These are phyloP conservation scores for Araneus ventricosus DNA, from an alignment of 1,140 invertebrate genomes.

Conservation along the genomic window DNA sequence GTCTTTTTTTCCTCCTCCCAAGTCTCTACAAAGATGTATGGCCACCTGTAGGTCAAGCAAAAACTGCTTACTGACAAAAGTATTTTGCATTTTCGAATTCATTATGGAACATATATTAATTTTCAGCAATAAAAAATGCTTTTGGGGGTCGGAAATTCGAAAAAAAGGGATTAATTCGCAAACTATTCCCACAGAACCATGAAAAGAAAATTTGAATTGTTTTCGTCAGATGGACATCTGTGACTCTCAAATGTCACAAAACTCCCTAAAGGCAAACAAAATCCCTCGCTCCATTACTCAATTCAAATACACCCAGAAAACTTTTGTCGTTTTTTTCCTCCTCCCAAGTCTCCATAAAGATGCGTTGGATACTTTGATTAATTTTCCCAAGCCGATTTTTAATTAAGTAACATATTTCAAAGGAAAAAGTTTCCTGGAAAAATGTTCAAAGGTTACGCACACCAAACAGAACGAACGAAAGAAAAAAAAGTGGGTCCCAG, in stretches of 20 bases:
- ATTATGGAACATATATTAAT: too few species aligned
- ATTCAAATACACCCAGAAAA: neutral
- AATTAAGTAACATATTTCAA: slow-evolving; percentile 40
- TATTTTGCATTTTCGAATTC: too few species aligned
- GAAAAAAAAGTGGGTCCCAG: neutral
- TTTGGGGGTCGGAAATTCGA: too few species aligned
- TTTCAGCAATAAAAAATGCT: too few species aligned
- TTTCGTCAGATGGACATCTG: too few species aligned
- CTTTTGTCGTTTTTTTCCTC: neutral
- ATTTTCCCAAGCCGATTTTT: slow-evolving; percentile 36
- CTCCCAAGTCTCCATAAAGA: neutral
- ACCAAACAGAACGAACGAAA: neutral
- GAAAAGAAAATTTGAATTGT: too few species aligned
- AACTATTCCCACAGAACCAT: too few species aligned
- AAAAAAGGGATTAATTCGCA: too few species aligned
- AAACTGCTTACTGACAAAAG: too few species aligned
- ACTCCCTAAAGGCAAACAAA: neutral
- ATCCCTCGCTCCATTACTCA: neutral
- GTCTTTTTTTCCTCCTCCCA: neutral
- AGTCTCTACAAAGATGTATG: neutral
- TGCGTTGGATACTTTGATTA: slow-evolving; percentile 38
- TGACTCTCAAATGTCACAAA: too few species aligned
- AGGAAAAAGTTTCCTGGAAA: neutral
- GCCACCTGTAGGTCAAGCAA: too few species aligned
- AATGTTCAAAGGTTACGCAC: slow-evolving; percentile 11